These are phyloP conservation scores for Halesus radiatus DNA, from an alignment of 1,140 invertebrate species.

Conservation along the genomic window DNA sequence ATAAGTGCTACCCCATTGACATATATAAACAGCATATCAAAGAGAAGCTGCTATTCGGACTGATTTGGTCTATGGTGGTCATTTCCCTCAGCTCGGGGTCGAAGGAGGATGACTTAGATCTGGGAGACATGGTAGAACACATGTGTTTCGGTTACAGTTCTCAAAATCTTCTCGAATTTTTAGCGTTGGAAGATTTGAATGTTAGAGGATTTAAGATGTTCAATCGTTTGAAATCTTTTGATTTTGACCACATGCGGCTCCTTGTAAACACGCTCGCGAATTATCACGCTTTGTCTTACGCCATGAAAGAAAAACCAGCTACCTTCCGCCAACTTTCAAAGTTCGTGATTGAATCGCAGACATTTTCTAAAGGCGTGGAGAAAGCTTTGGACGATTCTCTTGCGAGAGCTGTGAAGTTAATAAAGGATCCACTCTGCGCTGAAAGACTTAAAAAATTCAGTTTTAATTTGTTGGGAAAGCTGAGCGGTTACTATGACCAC, in stretches of 20 bases:
- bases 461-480: conserved; percentile 14
- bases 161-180: conserved; percentile 65
- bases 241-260: conserved; percentile 64
- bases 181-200: conserved; percentile 72
- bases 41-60: no score
- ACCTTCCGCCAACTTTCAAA: conserved; percentile 56
- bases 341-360: background rate
- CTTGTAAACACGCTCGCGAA: conserved; percentile 69
- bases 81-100: no score
- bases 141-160: conserved; percentile 61
- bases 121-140: no score
- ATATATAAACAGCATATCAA: no score
- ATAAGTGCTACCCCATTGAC: no score
- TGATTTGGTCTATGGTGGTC: no score
- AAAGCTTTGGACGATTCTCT: conserved; percentile 26
- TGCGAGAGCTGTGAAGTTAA: conserved; percentile 7
- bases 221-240: conserved; percentile 65
- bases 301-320: conserved; percentile 63
- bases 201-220: conserved; percentile 64
- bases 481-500: conserved; percentile 9
- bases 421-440: conserved; percentile 9
- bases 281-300: conserved; percentile 71
- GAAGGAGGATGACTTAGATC: no score
- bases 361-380: background rate
- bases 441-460: conserved; percentile 10